phyloP scores from a whole-genome alignment of 1,140 invertebrate species.

The Asobara japonica region DNA sequence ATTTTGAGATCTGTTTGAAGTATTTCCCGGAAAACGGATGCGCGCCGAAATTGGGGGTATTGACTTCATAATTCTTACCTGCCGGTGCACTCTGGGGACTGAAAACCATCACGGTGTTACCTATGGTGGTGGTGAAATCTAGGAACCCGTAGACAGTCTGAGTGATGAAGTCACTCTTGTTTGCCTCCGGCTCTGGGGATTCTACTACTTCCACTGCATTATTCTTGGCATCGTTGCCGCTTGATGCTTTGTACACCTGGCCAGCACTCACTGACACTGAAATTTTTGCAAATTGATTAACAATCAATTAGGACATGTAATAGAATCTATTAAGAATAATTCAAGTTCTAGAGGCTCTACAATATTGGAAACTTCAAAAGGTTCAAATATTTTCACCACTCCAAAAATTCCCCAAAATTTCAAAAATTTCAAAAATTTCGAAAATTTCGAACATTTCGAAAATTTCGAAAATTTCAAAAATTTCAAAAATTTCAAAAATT shows the following conservation, averaged over 20 bases:
- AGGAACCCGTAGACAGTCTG: constrained; percentile 91
- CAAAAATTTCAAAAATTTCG: too few species aligned
- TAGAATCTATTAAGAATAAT: background rate
- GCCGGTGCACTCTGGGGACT: constrained; percentile 79
- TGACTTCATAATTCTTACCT: constrained; percentile 47
- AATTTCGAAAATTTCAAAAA: too few species aligned
- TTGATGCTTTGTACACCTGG: constrained; percentile 54
- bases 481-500: too few species aligned
- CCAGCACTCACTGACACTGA: constrained; percentile 51
- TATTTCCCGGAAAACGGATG: too few species aligned
- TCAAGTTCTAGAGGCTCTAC: too few species aligned
- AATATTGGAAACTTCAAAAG: too few species aligned
- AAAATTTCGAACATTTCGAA: too few species aligned
- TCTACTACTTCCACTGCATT: constrained; percentile 27
- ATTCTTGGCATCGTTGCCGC: background rate
- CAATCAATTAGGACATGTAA: background rate
- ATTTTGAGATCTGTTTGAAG: too few species aligned
- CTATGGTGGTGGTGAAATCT: constrained; percentile 89
- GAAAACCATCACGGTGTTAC: constrained; percentile 90
- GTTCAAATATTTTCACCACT: too few species aligned
- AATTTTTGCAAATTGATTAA: constrained; percentile 8
- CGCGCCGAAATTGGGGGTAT: too few species aligned
- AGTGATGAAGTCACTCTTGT: constrained; percentile 67
- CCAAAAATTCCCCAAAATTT: too few species aligned
- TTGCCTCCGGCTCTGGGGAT: constrained; percentile 33